Base-by-base conservation (phyloP, 2,113 vertebrate species). In the Toxostoma redivivum region DNA sequence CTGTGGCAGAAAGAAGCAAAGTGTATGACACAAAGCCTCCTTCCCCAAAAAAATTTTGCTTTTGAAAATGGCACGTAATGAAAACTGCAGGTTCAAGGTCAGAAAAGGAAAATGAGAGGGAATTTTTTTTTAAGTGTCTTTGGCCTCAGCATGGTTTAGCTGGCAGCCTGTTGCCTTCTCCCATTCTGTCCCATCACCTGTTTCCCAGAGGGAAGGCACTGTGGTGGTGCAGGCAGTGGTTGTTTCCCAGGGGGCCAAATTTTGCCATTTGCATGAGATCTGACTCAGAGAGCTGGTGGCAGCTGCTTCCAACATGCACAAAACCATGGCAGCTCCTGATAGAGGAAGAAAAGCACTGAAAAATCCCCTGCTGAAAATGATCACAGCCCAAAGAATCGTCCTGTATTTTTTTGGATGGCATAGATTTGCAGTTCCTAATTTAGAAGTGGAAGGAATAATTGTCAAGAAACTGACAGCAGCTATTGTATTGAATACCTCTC, bases 1-100 rank as follows among this genome's bases (percentile, higher is more conserved):
- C 38, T 66, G 3, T 72, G 58, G 60, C 71, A 90, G 40, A 83
- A 93, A 40, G 53, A 86, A 73, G 42, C 40, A 61, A 66, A 71
- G 17, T 37, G 11, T 47, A 35, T 70, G 60, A 67, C 31, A 70
- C 42, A 76, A 86, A 61, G 9, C 30, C 24, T 38, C 53, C 20
- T 2, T 1, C 1, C 6, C 14, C 9, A 3, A 73, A 51, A 69
- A n/a, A 20, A 7, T 0, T 5, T 21, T 23, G 6, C 27, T 81
- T 90, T 84, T 61, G 3, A 17, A 67, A 82, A 44, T 53, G 35
- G 12, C 10, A 50, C 12, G 50, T 27, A 56, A 50, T n/a, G 80
- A 35, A 80, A 72, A 22, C 35, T 58, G 10, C 20, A 35, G 45
- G 20, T 60, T 45, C 45, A 86, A 94, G 73, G 64, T 69, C 50